A percentile compares a stretch with the other conserved stretches of the same genome.
phyloP scores from a whole-genome alignment of 2,113 vertebrate species.

The Zingel zingel region DNA sequence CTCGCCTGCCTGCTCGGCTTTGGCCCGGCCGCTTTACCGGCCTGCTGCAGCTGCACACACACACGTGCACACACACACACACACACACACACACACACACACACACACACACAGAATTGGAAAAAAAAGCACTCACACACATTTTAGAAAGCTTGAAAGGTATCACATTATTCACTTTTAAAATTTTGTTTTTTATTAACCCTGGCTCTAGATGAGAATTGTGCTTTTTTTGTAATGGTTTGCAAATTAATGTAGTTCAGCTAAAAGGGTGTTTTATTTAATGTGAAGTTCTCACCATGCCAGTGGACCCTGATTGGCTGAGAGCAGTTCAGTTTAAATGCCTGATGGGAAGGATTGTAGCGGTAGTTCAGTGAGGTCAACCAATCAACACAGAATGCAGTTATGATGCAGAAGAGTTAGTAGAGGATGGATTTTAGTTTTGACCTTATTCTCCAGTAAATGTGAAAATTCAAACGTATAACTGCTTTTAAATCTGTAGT shows the following conservation, averaged over 20 bases:
- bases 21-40: conserved; percentile 48
- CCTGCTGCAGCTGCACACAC: conserved; percentile 44
- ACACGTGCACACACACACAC: not conserved
- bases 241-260: conserved; percentile 58
- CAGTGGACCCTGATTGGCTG: conserved; percentile 38
- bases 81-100: conserved; percentile 21
- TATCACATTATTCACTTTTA: conserved; percentile 45
- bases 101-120: not conserved
- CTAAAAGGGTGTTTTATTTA: conserved; percentile 40
- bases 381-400: conserved; percentile 16
- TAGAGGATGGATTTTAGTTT: not conserved
- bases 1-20: conserved; percentile 82
- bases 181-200: not conserved
- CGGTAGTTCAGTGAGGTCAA: conserved; percentile 17
- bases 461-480: not conserved
- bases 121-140: conserved; percentile 10
- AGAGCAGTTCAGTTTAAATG: conserved; percentile 32
- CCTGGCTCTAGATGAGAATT: not conserved
- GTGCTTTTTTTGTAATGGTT: conserved; percentile 39
- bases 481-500: not conserved
- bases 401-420: not conserved
- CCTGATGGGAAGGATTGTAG: conserved; percentile 44
- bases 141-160: conserved; percentile 47
- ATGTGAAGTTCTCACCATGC: conserved; percentile 15
- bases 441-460: not conserved